phyloP scores from a whole-genome alignment of 2,888 invertebrate genomes.

The Epistrophe eligans region DNA sequence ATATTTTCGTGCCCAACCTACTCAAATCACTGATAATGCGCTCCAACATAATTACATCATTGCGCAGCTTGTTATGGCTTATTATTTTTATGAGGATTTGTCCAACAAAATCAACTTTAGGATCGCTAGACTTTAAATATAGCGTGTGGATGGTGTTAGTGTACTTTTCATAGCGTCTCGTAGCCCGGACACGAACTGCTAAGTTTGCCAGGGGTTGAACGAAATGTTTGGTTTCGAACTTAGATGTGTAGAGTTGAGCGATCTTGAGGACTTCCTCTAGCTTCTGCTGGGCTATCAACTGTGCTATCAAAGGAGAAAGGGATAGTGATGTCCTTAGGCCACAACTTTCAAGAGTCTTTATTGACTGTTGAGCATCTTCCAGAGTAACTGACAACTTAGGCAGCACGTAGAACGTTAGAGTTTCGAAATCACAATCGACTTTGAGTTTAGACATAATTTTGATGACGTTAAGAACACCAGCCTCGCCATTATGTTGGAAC shows the following conservation, averaged over 20 bases:
- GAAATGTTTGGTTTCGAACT: slow-evolving; percentile 85
- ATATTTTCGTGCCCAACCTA: slow-evolving; percentile 83
- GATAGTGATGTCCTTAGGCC: slow-evolving; percentile 79
- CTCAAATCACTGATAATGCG: slow-evolving; percentile 84
- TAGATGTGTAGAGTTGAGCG: slow-evolving; percentile 83
- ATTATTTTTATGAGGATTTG: slow-evolving; percentile 85
- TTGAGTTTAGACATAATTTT: slow-evolving; percentile 85
- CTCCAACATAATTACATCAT: slow-evolving; percentile 83
- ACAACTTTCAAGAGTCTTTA: slow-evolving; percentile 79
- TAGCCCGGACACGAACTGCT: slow-evolving; percentile 83
- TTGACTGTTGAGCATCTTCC: slow-evolving; percentile 78
- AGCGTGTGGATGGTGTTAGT: slow-evolving; percentile 85
- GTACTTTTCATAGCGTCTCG: slow-evolving; percentile 84
- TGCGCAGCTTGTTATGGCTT: slow-evolving; percentile 83
- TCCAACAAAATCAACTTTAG: slow-evolving; percentile 86
- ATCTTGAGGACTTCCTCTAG: slow-evolving; percentile 78
- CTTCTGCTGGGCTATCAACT: slow-evolving; percentile 80
- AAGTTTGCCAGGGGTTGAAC: slow-evolving; percentile 84
- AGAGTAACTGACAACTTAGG: slow-evolving; percentile 83
- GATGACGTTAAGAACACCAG: slow-evolving; percentile 85
- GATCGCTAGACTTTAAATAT: slow-evolving; percentile 83
- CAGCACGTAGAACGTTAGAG: slow-evolving; percentile 85
- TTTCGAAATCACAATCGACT: slow-evolving; percentile 86
- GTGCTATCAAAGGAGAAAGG: slow-evolving; percentile 78
- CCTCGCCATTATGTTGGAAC: slow-evolving; percentile 85